Evolutionary conservation across 2,888 invertebrate species (phyloP).

Genomic region (Eristalis arbustorum): DNA sequence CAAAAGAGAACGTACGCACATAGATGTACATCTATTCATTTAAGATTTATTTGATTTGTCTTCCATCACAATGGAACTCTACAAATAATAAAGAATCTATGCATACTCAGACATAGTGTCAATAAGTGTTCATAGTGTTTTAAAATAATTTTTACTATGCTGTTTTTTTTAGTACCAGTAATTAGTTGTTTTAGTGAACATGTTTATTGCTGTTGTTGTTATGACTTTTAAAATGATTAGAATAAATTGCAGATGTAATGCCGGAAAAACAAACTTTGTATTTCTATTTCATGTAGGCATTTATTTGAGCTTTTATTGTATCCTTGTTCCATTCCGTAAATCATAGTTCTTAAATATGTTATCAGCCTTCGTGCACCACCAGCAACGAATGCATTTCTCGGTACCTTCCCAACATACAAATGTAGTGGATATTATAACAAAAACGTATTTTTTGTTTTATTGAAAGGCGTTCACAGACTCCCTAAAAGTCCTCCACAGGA

Average conservation of each 20-base stretch:
- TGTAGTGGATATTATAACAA: too few species aligned
- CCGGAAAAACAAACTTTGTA: not conserved
- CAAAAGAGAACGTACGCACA: not conserved
- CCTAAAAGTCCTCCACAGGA: too few species aligned
- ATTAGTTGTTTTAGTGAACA: not conserved
- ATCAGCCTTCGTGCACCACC: too few species aligned
- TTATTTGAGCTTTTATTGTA: not conserved
- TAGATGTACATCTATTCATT: not conserved
- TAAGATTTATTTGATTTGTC: slow-evolving; percentile 27
- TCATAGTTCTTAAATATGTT: too few species aligned
- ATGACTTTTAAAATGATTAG: not conserved
- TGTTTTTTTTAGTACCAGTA: not conserved
- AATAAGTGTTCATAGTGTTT: not conserved
- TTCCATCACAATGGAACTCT: slow-evolving; percentile 35
- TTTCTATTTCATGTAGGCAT: not conserved
- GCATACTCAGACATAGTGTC: not conserved
- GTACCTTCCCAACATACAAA: too few species aligned
- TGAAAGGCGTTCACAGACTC: too few species aligned
- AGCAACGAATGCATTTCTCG: too few species aligned
- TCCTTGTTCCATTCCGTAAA: too few species aligned
- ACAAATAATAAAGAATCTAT: not conserved
- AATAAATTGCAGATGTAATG: not conserved
- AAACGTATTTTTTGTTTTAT: too few species aligned
- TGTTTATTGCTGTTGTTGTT: not conserved
- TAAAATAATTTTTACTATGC: not conserved